Percentiles rank a stretch among this genome's conserved stretches.
Evolutionary conservation across 2,888 invertebrate genomes (phyloP).

Genomic region (Dryobota labecula): DNA sequence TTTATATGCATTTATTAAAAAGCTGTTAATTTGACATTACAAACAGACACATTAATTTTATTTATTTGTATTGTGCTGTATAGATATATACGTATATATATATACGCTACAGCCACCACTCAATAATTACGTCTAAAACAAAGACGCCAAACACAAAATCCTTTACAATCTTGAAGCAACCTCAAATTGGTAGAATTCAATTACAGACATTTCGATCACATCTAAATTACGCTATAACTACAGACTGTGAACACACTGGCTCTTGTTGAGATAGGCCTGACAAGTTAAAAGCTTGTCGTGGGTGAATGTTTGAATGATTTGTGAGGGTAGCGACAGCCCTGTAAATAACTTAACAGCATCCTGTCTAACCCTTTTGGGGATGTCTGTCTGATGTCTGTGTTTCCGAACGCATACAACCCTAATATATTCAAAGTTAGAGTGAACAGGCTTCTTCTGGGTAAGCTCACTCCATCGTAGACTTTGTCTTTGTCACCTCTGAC

Average conservation of each 20-base stretch:
- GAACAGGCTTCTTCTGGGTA: too few species aligned
- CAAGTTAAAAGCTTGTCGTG: conserved; percentile 45
- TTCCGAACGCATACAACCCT: too few species aligned
- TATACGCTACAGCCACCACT: background rate
- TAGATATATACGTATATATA: too few species aligned
- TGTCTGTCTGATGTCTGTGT: too few species aligned
- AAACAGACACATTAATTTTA: too few species aligned
- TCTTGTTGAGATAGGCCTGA: conserved; percentile 43
- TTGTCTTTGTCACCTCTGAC: too few species aligned
- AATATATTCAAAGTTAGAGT: too few species aligned
- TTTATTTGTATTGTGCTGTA: too few species aligned
- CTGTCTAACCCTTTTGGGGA: conserved; percentile 16
- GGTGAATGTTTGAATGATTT: conserved; percentile 43
- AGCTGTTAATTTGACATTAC: too few species aligned
- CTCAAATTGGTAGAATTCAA: conserved; percentile 36
- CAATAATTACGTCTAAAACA: conserved; percentile 18
- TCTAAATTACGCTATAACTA: conserved; percentile 17
- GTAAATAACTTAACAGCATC: conserved; percentile 28
- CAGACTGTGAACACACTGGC: conserved; percentile 12
- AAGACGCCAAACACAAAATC: conserved; percentile 14
- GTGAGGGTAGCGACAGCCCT: conserved; percentile 44
- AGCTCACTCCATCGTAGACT: too few species aligned
- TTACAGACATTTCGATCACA: conserved; percentile 17
- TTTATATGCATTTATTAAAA: too few species aligned
- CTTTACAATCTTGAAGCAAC: conserved; percentile 15